Evolutionary conservation across 2,113 vertebrate species (phyloP).

Genomic region (Aspidoscelis tigris): DNA sequence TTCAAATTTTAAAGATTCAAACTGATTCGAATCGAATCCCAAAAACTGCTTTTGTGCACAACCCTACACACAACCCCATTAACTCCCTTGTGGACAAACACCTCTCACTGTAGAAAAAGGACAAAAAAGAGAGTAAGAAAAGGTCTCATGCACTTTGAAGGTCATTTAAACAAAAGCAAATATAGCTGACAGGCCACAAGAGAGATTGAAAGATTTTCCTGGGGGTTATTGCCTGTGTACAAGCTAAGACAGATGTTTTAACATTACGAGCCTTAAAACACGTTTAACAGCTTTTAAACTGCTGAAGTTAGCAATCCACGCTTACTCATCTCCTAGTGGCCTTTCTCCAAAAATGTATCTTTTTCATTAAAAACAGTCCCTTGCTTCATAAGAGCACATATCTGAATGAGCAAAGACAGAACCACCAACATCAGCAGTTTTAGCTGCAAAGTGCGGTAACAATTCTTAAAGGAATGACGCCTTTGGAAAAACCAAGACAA

Average conservation of each 20-base stretch:
- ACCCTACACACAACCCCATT: no score
- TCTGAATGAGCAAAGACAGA: constrained; percentile 1
- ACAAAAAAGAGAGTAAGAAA: background rate
- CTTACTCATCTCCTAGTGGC: constrained; percentile 1
- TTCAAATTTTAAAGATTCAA: no score
- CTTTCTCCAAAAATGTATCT: background rate
- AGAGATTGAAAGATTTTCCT: background rate
- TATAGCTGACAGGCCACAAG: background rate
- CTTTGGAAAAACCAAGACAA: constrained; percentile 15
- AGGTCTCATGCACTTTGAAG: background rate
- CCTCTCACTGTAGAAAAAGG: background rate
- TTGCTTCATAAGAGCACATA: background rate
- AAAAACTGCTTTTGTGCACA: no score
- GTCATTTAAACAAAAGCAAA: background rate
- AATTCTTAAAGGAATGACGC: background rate
- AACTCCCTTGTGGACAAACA: background rate
- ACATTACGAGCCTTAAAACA: constrained; percentile 7
- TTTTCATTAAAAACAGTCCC: background rate
- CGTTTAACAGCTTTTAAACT: background rate
- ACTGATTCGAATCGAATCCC: no score
- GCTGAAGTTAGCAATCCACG: background rate
- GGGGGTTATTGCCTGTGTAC: background rate
- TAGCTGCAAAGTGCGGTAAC: background rate
- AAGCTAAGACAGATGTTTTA: constrained; percentile 13
- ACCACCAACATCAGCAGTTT: background rate